Evolutionary conservation across 2,888 invertebrate species (phyloP).

Genomic region (Dichetophora obliterata): DNA sequence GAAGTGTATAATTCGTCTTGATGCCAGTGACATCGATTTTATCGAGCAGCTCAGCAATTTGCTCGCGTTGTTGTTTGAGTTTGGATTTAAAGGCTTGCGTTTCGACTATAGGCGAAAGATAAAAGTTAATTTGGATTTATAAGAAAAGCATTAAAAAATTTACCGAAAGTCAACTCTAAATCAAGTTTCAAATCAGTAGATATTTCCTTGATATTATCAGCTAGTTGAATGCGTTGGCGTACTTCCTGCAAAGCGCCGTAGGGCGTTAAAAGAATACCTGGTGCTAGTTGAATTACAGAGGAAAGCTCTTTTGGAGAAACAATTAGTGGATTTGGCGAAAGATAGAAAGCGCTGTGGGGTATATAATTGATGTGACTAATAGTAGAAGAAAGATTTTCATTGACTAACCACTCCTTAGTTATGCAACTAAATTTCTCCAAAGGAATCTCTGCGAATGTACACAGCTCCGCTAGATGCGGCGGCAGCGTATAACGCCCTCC

Average conservation of each 20-base stretch:
- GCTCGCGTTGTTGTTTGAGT: constrained; percentile 60
- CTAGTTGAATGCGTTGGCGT: constrained; percentile 64
- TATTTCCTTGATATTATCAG: constrained; percentile 62
- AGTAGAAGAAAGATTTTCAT: not conserved
- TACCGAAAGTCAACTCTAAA: constrained; percentile 64
- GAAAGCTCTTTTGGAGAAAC: constrained; percentile 62
- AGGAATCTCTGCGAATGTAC: constrained; percentile 61
- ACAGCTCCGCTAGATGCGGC: constrained; percentile 59
- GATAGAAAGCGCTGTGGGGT: constrained; percentile 57
- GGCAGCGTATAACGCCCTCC: constrained; percentile 53
- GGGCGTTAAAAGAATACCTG: constrained; percentile 65
- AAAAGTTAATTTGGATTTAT: not conserved
- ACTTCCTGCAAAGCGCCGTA: constrained; percentile 66
- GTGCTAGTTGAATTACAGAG: constrained; percentile 64
- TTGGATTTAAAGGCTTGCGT: constrained; percentile 56
- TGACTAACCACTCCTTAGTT: constrained; percentile 60
- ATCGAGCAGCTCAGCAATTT: constrained; percentile 63
- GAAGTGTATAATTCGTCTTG: constrained; percentile 57
- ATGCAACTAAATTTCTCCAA: constrained; percentile 61
- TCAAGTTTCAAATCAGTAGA: constrained; percentile 63
- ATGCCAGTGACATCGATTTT: constrained; percentile 59
- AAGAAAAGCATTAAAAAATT: not conserved
- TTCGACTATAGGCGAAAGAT: constrained; percentile 55
- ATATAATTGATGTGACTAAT: not conserved
- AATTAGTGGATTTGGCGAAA: constrained; percentile 66